Evolutionary conservation across 35 echinoderm and acorn worm genomes (phyloP).

Genomic region (Holothuria glaberrima): DNA sequence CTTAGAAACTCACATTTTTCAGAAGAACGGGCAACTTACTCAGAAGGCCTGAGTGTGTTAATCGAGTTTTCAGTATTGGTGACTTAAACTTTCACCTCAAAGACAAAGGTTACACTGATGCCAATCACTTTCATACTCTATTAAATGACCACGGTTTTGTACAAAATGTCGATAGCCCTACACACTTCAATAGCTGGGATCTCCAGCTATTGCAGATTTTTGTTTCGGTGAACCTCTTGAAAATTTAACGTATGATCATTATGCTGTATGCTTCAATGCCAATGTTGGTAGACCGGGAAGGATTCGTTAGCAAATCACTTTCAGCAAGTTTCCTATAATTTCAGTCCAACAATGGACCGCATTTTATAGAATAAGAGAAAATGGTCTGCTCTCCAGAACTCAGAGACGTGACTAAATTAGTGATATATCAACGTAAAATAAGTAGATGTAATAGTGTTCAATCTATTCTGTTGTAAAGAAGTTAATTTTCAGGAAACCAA

Average conservation of each 20-base stretch:
- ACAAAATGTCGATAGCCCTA: too few species aligned
- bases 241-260: neutral
- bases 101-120: neutral
- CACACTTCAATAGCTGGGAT: neutral
- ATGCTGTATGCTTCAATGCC: neutral
- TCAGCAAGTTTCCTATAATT: too few species aligned
- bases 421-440: too few species aligned
- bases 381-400: too few species aligned
- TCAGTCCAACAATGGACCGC: too few species aligned
- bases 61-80: neutral
- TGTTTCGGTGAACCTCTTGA: neutral
- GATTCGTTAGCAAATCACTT: too few species aligned
- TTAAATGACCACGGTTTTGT: slow-evolving; percentile 1
- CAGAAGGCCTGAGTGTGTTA: neutral
- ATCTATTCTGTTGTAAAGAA: too few species aligned
- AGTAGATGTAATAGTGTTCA: too few species aligned
- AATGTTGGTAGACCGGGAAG: neutral
- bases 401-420: too few species aligned
- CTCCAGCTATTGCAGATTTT: neutral
- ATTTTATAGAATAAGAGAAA: too few species aligned
- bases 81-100: neutral
- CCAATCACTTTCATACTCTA: neutral
- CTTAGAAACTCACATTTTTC: neutral
- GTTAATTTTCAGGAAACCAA: too few species aligned
- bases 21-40: neutral